Evolutionary conservation across 2,888 invertebrate species (phyloP), one percentile per base, ranked within the genome.

Genomic region (Mycalesis mineus): DNA sequence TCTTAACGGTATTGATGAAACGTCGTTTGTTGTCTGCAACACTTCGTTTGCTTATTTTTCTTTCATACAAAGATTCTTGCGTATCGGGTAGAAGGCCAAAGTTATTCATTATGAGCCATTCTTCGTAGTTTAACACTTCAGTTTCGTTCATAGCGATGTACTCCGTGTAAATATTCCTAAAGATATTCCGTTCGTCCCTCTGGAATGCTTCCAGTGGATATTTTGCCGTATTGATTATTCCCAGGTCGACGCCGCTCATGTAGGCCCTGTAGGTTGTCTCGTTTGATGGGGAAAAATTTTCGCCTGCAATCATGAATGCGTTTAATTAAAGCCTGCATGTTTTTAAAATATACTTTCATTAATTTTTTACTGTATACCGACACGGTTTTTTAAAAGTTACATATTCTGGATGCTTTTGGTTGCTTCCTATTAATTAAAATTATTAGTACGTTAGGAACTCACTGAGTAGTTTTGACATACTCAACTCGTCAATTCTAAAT

Each of bases 101-200:
- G 70, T 83, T 78, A 66, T 83, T 83, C 66, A 80, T 70, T 61
- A 83, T 68, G 39, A 84, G 74, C 77, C 83, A 84, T 64, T 84
- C 78, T 29, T 71, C 64, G 65, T 84, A 84, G 73, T 73, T 77
- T 67, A 78, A 69, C 57, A 72, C 70, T 14, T 69, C 54, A 54
- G 65, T 76, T 37, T 49, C 68, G 62, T 82, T 79, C 62, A 69
- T 51, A 28, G 69, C 66, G 54, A 64, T 62, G 55, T 75, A 78
- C 64, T 77, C 72, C 33, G 61, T 61, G 63, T 73, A 80, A 61
- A 75, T 62, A 64, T 77, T 73, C 69, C 73, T 77, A 58, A 82
- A 84, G 66, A 80, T 66, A 53, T 73, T 75, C 66, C 64, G 67
- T 69, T 81, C 81, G 61, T 82, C 77, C 56, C 63, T 70, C 56